Base-by-base conservation (phyloP, 1,140 invertebrate genomes). In the Drosophila pallidifrons region DNA sequence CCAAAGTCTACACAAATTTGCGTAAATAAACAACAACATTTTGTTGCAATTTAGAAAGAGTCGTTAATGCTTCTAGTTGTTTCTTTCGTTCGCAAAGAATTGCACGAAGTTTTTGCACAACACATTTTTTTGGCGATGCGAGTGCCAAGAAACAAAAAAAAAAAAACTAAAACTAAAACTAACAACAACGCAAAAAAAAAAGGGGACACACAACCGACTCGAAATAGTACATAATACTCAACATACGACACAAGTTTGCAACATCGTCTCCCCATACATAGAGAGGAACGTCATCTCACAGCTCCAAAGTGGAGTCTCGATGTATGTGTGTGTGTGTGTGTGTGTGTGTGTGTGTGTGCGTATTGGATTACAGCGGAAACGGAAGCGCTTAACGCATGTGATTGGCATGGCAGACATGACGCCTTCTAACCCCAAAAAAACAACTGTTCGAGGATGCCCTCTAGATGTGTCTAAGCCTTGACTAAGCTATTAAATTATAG, bases 1-100 rank as follows among this genome's bases (percentile, higher is more conserved):
- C 83, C 83, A 87, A 88, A 88, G 83, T 87, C 83, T 87, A 87
- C 83, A 83, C 47, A 88, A 88, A 80, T 88, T 83, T 77, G 83
- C 83, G 83, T 87, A 87, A 87, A 88, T 87, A 83, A 87, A 88
- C 79, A 88, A 82, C 79, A 76, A 72, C 57, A 75, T 80, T 88
- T 88, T 88, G 81, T 80, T 85, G 83, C 83, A 83, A 77, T 80
- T 82, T 79, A 72, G 57, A 71, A 85, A 77, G 66, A 70, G 67
- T 78, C 72, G 73, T 77, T 78, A 70, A 75, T 71, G 76, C 66
- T 59, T 73, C 72, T 67, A 47, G 47, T 63, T 59, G 55, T 55
- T 43, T 46, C 47, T 16, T 15, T 30, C 11, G 43, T 15, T 38
- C 1, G 38, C 28, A 25, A 43, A 46, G 8, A 67, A 69, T 41